phyloP scores from a whole-genome alignment of 2,113 vertebrate species.

The Stictonetta naevosa region DNA sequence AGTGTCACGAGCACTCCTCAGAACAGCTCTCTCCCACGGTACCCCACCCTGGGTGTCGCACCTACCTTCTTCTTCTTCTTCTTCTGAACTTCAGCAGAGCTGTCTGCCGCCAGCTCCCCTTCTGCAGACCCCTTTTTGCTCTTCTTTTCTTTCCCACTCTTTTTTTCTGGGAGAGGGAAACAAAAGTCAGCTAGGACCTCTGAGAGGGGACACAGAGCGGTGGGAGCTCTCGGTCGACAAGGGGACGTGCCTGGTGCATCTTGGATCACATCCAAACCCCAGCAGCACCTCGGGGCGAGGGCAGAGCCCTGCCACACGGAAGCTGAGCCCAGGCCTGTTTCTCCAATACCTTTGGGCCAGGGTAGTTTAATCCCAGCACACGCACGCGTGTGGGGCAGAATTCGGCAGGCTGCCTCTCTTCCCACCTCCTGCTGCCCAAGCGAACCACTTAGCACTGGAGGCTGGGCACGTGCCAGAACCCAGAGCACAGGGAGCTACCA shows the following conservation, averaged over 20 bases:
- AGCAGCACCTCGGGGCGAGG: background rate
- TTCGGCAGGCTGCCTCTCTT: background rate
- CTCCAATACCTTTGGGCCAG: background rate
- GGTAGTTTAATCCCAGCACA: background rate
- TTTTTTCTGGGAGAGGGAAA: constrained; percentile 57
- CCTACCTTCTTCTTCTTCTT: constrained; percentile 79
- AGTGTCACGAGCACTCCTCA: fast-evolving
- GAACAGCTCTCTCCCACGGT: background rate
- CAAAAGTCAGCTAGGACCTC: background rate
- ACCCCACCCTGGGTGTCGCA: background rate
- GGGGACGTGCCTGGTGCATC: background rate
- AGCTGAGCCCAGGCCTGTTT: background rate
- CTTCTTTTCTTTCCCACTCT: constrained; percentile 73
- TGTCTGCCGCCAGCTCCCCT: background rate
- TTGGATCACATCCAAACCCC: background rate
- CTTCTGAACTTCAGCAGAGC: constrained; percentile 59
- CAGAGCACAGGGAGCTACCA: background rate
- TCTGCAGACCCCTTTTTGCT: constrained; percentile 59
- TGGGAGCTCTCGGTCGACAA: background rate
- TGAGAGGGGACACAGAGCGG: background rate
- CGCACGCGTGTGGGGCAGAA: background rate
- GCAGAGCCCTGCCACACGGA: background rate
- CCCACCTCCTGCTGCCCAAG: background rate
- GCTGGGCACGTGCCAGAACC: background rate
- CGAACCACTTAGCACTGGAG: background rate